Conservation (phyloP, 2,888 invertebrate species). For the Drosophila mettleri region DNA sequence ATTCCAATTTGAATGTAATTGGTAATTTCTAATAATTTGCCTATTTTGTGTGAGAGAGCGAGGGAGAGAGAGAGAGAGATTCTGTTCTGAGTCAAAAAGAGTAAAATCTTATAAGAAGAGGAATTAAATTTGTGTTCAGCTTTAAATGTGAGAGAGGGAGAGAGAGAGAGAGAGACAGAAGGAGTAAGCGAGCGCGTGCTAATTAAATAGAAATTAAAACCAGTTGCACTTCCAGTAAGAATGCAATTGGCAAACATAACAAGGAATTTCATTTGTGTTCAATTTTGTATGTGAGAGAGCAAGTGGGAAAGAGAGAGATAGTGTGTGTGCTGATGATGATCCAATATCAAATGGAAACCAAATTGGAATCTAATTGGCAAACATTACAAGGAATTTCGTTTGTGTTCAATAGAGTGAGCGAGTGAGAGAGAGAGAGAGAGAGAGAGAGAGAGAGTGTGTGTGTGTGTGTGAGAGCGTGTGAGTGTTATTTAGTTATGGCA, state of each 20-base stretch:
- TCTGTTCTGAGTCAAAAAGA: too few relatives aligned
- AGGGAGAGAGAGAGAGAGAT: neutral
- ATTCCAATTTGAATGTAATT: neutral
- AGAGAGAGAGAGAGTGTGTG: neutral
- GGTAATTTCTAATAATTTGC: too few relatives aligned
- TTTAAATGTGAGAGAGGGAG: neutral
- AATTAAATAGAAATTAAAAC: neutral
- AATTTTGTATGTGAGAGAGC: neutral
- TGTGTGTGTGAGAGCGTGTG: neutral
- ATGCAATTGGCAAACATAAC: neutral
- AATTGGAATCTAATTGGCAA: conserved; percentile 14
- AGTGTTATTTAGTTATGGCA: conserved; percentile 41
- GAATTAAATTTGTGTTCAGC: neutral
- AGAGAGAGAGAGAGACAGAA: neutral
- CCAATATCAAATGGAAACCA: neutral
- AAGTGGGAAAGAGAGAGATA: neutral
- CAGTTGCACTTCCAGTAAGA: too few relatives aligned
- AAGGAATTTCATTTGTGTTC: neutral
- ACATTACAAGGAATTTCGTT: conserved; percentile 38
- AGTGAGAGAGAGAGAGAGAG: conserved; percentile 1
- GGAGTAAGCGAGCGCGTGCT: neutral
- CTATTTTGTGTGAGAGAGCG: neutral
- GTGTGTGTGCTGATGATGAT: neutral
- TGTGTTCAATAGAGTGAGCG: conserved; percentile 36
- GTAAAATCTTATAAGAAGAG: too few relatives aligned